Percentiles rank a stretch among this genome's conserved stretches.
These are phyloP conservation scores for Andrena fulva DNA, from an alignment of 2,888 invertebrate species.

Conservation along the genomic window DNA sequence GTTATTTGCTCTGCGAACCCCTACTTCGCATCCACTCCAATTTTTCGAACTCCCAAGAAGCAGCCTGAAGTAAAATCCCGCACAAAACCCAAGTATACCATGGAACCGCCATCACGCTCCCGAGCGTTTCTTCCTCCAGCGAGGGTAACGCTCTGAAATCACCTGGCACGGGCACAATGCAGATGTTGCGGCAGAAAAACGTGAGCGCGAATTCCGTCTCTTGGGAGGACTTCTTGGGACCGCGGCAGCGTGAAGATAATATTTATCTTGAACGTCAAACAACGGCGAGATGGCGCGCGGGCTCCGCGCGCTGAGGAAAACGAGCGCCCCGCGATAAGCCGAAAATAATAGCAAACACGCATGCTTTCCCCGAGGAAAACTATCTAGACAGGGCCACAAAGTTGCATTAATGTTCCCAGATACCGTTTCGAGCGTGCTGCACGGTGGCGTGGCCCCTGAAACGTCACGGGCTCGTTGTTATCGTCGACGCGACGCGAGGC, in stretches of 20 bases:
- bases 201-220: background rate
- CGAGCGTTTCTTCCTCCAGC: background rate
- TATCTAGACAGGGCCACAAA: constrained; percentile 14
- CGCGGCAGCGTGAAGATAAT: constrained; percentile 29
- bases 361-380: constrained; percentile 46
- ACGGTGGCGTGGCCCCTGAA: constrained; percentile 1
- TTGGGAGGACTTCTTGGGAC: background rate
- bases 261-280: constrained; percentile 41
- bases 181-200: background rate
- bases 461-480: constrained; percentile 29
- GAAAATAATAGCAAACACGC: constrained; percentile 53
- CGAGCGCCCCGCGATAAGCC: constrained; percentile 39
- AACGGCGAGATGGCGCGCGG: constrained; percentile 2
- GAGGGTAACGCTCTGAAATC: background rate
- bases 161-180: background rate
- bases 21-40: too few relatives aligned
- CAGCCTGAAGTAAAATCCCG: too few relatives aligned
- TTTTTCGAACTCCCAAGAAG: too few relatives aligned
- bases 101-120: too few relatives aligned
- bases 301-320: constrained; percentile 6
- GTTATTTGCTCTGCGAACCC: too few relatives aligned
- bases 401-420: constrained; percentile 45
- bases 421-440: constrained; percentile 27
- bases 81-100: background rate
- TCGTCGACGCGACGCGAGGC: constrained; percentile 20